phyloP scores from a whole-genome alignment of 2,888 invertebrate genomes.

The Zelleria hepariella region DNA sequence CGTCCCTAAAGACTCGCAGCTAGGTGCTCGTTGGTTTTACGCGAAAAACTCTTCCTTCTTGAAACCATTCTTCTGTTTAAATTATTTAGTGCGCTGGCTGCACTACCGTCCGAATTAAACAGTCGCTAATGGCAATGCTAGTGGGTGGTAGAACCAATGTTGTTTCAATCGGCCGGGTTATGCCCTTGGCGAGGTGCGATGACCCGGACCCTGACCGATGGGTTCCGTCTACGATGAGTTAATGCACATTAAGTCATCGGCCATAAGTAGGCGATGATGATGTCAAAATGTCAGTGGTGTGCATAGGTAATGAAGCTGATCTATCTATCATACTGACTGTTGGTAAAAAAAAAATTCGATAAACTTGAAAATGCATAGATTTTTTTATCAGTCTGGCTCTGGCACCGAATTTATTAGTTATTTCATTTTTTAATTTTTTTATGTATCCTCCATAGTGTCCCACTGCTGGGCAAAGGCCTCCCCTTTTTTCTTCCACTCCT shows the following conservation, averaged over 20 bases:
- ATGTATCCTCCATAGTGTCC: too few species aligned
- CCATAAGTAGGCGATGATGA: background rate
- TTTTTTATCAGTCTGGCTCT: too few species aligned
- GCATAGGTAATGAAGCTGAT: background rate
- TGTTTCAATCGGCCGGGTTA: slow-evolving; percentile 31
- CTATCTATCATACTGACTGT: background rate
- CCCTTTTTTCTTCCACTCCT: too few species aligned
- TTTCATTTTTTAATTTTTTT: too few species aligned
- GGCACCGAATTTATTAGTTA: too few species aligned
- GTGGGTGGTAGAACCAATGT: slow-evolving; percentile 12
- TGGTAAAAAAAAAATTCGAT: too few species aligned
- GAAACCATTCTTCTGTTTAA: background rate
- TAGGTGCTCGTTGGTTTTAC: too few species aligned
- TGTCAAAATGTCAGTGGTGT: background rate
- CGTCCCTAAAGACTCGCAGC: too few species aligned
- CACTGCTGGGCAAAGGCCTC: too few species aligned
- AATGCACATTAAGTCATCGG: background rate
- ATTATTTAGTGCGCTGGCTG: slow-evolving; percentile 15
- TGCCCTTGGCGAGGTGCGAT: slow-evolving; percentile 38
- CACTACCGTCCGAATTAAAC: slow-evolving; percentile 41
- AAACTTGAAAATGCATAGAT: too few species aligned
- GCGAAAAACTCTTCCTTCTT: too few species aligned
- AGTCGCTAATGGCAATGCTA: slow-evolving; percentile 24
- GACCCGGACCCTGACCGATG: slow-evolving; percentile 24
- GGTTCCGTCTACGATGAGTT: background rate